Evolutionary conservation across 2,113 vertebrate species (phyloP), one percentile per base, ranked within the genome.

Genomic region (Apistogramma diplotaenia): DNA sequence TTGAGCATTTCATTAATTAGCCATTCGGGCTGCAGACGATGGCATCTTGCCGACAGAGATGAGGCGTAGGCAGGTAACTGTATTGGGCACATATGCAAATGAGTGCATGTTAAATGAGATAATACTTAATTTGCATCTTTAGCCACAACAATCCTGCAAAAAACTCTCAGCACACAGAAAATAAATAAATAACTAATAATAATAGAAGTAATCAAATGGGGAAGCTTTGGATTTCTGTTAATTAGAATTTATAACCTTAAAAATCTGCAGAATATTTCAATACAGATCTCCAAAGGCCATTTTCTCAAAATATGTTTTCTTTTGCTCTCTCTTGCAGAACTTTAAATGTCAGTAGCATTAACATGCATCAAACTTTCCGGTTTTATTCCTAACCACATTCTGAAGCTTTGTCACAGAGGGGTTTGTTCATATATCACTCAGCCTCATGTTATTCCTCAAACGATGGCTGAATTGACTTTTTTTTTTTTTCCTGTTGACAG

Each of bases 1-100:
- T 23, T 25, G 74, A 77, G 76, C 81, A 58, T 65, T 88, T 78
- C 67, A 56, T 86, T 88, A 86, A 83, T 85, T 76, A 85, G 58
- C 56, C 76, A n/a, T 59, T 40, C 60, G 37, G 74, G 54, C 83
- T 57, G 35, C 59, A 8, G 60, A 81, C 55, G 43, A 29, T 31
- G 53, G 60, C 16, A 37, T 76, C 76, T 70, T 67, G 62, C 62
- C 15, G 40, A 67, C 62, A 70, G 40, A 49, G 62, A 46, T 49
- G 62, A 67, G 62, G 62, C 40, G 18, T 12, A 49, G 27, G 40
- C 40, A 49, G 40, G 40, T 70, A 70, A 49, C 3, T 43, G 25
- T 49, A 46, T 70, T 70, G 62, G 40, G 16, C 40, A 49, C 29
- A 25, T 70, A 70, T 70, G 62, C 62, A 70, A 70, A 70, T 70